Conservation (phyloP, 2,888 invertebrate species). For the Andrena fulva region DNA sequence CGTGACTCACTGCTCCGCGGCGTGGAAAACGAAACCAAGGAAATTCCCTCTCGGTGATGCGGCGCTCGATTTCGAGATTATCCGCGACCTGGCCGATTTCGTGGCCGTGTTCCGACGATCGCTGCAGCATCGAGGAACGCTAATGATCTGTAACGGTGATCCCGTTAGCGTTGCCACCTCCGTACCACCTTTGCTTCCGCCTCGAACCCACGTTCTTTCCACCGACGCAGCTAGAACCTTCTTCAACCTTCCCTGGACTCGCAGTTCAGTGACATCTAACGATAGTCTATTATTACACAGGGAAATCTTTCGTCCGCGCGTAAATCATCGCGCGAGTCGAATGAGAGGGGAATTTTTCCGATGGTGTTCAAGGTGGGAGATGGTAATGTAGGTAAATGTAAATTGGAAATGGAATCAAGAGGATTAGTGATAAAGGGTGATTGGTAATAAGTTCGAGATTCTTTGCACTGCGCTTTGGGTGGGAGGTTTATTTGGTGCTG, state of each 20-base stretch:
- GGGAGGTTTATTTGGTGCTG: too few relatives aligned
- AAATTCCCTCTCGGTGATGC: constrained; percentile 46
- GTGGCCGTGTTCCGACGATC: constrained; percentile 8
- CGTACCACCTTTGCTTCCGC: constrained; percentile 69
- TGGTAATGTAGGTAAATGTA: too few relatives aligned
- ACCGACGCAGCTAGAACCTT: constrained; percentile 35
- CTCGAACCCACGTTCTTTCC: constrained; percentile 55
- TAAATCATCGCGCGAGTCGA: too few relatives aligned
- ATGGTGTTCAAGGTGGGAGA: too few relatives aligned
- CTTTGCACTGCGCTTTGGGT: too few relatives aligned
- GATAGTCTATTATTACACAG: neutral
- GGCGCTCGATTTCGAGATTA: constrained; percentile 13
- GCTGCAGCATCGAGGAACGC: constrained; percentile 68
- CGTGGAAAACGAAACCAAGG: constrained; percentile 60
- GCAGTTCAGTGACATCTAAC: neutral
- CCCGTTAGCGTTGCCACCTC: constrained; percentile 76
- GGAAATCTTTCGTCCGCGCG: too few relatives aligned
- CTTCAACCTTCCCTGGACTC: constrained; percentile 10
- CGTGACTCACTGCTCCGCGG: constrained; percentile 47
- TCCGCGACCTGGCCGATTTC: constrained; percentile 24
- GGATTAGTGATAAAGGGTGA: too few relatives aligned
- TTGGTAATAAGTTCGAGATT: too few relatives aligned
- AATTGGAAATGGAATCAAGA: too few relatives aligned
- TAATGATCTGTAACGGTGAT: constrained; percentile 80
- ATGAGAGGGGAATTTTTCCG: too few relatives aligned